Conservation (phyloP, 2,797 vertebrate species). For the Cynopterus sphinx region DNA sequence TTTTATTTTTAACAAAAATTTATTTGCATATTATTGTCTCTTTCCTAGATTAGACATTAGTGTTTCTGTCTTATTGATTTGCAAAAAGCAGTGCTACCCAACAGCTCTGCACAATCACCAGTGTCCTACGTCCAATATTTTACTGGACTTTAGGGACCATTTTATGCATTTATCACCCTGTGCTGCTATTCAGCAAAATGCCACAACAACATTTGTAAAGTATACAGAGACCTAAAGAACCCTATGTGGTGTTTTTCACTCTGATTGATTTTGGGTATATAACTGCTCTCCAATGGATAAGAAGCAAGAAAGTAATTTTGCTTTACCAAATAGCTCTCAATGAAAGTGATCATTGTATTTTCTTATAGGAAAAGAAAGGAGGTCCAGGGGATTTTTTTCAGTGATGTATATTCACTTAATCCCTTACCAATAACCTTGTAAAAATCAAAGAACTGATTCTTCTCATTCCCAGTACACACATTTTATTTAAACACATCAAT, state of each 20-base stretch:
- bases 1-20: slow-evolving; percentile 9
- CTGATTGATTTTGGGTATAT: slow-evolving; percentile 24
- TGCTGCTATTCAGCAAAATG: slow-evolving; percentile 9
- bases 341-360: slow-evolving; percentile 45
- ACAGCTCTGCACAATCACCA: neutral
- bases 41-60: neutral
- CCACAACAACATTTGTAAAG: neutral
- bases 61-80: slow-evolving; percentile 32
- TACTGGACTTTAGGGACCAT: neutral
- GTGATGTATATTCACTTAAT: slow-evolving; percentile 23
- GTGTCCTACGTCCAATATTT: neutral
- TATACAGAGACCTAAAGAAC: neutral
- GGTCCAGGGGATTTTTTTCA: neutral
- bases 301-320: slow-evolving; percentile 57
- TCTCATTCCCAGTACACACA: neutral
- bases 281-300: slow-evolving; percentile 39
- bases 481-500: slow-evolving; percentile 7
- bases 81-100: neutral
- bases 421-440: neutral
- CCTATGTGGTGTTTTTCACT: slow-evolving; percentile 10
- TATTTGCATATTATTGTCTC: neutral
- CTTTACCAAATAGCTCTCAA: slow-evolving; percentile 35
- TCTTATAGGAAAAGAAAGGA: slow-evolving; percentile 14
- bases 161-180: slow-evolving; percentile 17
- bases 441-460: slow-evolving; percentile 28